A percentile compares a stretch with the other conserved stretches of the same genome.
Conservation (phyloP, 2,797 vertebrate genomes). For the Danio kyathit region DNA sequence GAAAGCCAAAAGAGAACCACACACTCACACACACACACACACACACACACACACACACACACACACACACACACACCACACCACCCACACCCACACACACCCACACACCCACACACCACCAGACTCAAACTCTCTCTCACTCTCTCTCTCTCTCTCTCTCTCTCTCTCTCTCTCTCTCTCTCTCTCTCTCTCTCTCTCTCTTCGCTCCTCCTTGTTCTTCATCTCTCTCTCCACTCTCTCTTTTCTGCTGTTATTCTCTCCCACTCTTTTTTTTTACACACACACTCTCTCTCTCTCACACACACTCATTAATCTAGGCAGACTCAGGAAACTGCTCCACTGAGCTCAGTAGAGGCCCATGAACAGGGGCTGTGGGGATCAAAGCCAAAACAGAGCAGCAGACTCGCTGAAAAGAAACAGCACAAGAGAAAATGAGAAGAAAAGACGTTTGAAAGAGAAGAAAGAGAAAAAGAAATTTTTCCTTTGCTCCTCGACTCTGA, state of each 20-base stretch:
- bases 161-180: constrained; percentile 21
- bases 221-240: too few species aligned
- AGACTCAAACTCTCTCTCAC: constrained; percentile 69
- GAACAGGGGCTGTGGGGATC: constrained; percentile 76
- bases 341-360: constrained; percentile 92
- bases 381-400: constrained; percentile 75
- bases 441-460: constrained; percentile 77
- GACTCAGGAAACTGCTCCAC: constrained; percentile 77
- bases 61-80: constrained; percentile 68
- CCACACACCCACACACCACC: constrained; percentile 52
- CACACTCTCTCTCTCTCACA: constrained; percentile 39
- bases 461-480: constrained; percentile 77
- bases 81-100: constrained; percentile 62
- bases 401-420: constrained; percentile 80
- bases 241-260: constrained; percentile 47
- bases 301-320: constrained; percentile 54
- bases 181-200: constrained; percentile 36
- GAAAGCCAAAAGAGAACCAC: constrained; percentile 71
- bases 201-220: too few species aligned
- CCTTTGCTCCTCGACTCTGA: constrained; percentile 72
- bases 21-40: constrained; percentile 69
- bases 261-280: constrained; percentile 30
- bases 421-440: constrained; percentile 75
- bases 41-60: constrained; percentile 71
- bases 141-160: too few species aligned